Percentiles rank a stretch among this genome's conserved stretches.
phyloP scores from a whole-genome alignment of 2,797 vertebrate genomes.

The Lophura swinhoii region DNA sequence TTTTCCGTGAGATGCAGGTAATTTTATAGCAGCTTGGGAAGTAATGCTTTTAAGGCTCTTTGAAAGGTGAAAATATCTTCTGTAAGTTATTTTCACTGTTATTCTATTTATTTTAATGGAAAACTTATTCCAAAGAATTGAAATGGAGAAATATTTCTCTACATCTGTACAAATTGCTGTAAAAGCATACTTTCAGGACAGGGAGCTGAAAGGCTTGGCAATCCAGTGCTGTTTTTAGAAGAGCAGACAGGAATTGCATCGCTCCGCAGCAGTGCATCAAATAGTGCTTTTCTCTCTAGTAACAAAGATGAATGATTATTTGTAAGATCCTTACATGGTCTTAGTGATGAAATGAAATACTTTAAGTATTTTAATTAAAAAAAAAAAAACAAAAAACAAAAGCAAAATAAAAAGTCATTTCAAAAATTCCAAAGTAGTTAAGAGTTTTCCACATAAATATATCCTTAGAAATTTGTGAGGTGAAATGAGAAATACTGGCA shows the following conservation, averaged over 20 bases:
- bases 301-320: not conserved
- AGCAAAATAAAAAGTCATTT: not conserved
- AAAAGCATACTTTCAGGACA: not conserved
- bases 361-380: not conserved
- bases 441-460: not conserved
- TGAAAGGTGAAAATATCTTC: not conserved
- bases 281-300: constrained; percentile 17
- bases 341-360: constrained; percentile 28
- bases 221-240: not conserved
- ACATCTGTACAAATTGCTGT: not conserved
- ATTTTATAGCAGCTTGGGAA: constrained; percentile 1
- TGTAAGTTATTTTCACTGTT: not conserved
- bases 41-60: not conserved
- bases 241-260: not conserved
- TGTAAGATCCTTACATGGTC: not conserved
- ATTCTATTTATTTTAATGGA: not conserved
- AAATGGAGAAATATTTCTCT: not conserved
- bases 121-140: not conserved
- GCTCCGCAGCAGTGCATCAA: constrained; percentile 9
- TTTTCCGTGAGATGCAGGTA: not conserved
- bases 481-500: not conserved
- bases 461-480: not conserved
- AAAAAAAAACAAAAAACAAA: not conserved
- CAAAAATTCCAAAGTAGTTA: not conserved
- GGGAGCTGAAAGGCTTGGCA: not conserved